These are phyloP conservation scores for Rhodophaea formosa DNA, from an alignment of 2,888 invertebrate species.

Conservation along the genomic window DNA sequence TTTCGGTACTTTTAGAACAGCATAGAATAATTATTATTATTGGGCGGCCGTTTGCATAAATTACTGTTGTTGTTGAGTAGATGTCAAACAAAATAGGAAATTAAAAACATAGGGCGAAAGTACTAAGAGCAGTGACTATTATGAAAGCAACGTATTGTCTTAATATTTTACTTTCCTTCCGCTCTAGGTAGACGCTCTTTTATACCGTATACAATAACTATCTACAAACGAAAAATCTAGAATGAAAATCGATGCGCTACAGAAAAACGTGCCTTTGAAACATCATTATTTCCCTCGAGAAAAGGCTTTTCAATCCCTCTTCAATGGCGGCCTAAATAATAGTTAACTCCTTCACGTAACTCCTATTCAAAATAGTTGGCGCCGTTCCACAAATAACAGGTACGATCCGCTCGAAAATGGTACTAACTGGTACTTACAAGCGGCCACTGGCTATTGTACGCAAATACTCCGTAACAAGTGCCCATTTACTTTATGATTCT, in stretches of 20 bases:
- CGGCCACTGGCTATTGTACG: slow-evolving; percentile 16
- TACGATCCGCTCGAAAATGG: slow-evolving; percentile 9
- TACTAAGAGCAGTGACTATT: too few species aligned
- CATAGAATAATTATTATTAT: too few species aligned
- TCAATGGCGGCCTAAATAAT: slow-evolving; percentile 1
- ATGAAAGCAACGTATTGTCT: too few species aligned
- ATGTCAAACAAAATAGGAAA: too few species aligned
- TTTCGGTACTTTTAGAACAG: too few species aligned
- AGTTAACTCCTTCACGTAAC: slow-evolving; percentile 18
- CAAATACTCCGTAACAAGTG: slow-evolving; percentile 18
- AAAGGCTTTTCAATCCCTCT: background rate
- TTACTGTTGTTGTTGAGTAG: too few species aligned
- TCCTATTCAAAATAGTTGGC: slow-evolving; percentile 16
- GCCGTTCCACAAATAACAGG: slow-evolving; percentile 18
- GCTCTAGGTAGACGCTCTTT: too few species aligned
- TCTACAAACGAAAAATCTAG: background rate
- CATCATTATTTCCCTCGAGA: background rate
- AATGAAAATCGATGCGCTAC: background rate
- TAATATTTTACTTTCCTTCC: too few species aligned
- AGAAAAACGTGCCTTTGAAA: background rate
- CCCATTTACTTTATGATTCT: slow-evolving; percentile 8
- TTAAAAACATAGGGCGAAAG: too few species aligned
- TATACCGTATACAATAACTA: too few species aligned
- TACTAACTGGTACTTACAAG: slow-evolving; percentile 17
- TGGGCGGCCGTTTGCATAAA: too few species aligned